These are phyloP conservation scores for Aphis gossypii DNA, from an alignment of 1,140 invertebrate genomes.

Conservation along the genomic window DNA sequence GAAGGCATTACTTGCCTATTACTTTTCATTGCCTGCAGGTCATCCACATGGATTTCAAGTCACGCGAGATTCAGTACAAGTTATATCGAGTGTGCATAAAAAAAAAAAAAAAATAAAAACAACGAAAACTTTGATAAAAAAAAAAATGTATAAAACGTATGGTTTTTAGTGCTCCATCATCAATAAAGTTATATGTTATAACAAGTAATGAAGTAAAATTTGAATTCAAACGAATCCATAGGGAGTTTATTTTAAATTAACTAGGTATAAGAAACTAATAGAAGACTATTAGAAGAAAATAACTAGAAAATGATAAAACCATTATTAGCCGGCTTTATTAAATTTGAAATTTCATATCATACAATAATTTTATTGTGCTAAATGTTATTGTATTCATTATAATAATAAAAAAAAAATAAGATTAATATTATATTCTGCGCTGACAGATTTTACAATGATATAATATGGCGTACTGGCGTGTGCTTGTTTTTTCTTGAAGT, in stretches of 20 bases:
- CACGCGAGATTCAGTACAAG: slow-evolving; percentile 16
- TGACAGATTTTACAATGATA: not conserved
- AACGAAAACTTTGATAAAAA: not conserved
- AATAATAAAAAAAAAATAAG: not conserved
- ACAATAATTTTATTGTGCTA: not conserved
- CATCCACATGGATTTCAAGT: not conserved
- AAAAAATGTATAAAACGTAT: not conserved
- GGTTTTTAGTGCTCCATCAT: not conserved
- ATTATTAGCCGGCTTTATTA: not conserved
- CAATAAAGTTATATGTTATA: not conserved
- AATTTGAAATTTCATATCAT: not conserved
- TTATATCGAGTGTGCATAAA: not conserved
- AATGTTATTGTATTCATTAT: not conserved
- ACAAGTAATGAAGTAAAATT: not conserved
- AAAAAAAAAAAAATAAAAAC: not conserved
- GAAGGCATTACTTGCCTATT: not conserved
- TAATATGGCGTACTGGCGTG: too few species aligned
- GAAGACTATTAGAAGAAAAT: not conserved
- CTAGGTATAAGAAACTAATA: not conserved
- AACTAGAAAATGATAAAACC: not conserved
- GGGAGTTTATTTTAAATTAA: not conserved
- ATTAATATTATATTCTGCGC: not conserved
- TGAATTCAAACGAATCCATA: not conserved
- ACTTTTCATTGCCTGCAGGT: slow-evolving; percentile 2
- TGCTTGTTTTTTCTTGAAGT: too few species aligned